Evolutionary conservation across 2,888 invertebrate species (phyloP).

Genomic region (Xylota segnis): DNA sequence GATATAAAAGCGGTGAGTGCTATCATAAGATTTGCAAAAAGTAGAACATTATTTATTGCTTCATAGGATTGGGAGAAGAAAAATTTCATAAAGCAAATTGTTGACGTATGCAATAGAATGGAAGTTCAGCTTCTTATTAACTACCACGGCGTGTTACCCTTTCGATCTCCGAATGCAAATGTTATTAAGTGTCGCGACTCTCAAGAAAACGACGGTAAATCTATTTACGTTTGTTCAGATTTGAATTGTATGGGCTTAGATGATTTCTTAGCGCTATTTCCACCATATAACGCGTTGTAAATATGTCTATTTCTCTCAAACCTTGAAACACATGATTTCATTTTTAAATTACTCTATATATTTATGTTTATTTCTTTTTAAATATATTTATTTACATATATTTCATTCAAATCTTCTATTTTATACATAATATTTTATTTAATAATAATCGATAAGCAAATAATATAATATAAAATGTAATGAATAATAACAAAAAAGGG

Average conservation of each 20-base stretch:
- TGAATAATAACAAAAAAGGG: constrained; percentile 71
- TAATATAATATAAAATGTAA: constrained; percentile 71
- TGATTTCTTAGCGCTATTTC: background rate
- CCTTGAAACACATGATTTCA: background rate
- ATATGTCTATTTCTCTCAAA: background rate
- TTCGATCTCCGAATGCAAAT: constrained; percentile 40
- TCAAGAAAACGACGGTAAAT: background rate
- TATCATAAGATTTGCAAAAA: background rate
- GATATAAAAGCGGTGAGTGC: constrained; percentile 33
- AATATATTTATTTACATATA: constrained; percentile 76
- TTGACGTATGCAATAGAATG: constrained; percentile 50
- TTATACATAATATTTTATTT: constrained; percentile 67
- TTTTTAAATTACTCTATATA: constrained; percentile 63
- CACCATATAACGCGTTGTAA: too few species aligned
- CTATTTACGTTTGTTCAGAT: constrained; percentile 15
- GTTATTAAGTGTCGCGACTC: constrained; percentile 8
- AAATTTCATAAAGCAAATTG: constrained; percentile 51
- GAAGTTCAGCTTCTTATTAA: constrained; percentile 49
- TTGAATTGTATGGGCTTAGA: constrained; percentile 14
- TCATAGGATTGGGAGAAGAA: constrained; percentile 40
- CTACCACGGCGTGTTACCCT: constrained; percentile 23
- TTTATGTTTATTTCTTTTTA: constrained; percentile 69
- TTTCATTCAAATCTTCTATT: constrained; percentile 71
- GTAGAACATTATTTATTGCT: background rate
- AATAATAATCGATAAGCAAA: constrained; percentile 69